These are phyloP conservation scores for Drosophila littoralis DNA, from an alignment of 1,140 invertebrate genomes.

Conservation along the genomic window DNA sequence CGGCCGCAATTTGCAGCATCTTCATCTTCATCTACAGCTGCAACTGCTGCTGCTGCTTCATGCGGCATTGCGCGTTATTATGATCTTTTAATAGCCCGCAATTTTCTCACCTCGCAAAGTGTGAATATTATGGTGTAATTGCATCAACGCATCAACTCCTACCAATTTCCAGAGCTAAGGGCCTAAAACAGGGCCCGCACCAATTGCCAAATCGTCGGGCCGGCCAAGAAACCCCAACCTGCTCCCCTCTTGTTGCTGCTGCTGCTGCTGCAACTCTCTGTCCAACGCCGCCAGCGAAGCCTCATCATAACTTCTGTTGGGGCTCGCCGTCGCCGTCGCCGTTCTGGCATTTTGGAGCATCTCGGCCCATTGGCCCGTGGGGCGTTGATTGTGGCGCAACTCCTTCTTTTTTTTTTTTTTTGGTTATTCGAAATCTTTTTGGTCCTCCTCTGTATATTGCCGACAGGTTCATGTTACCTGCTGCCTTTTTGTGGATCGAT, in stretches of 20 bases:
- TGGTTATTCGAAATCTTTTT: conserved; percentile 11
- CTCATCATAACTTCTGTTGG: conserved; percentile 81
- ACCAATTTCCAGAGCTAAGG: conserved; percentile 80
- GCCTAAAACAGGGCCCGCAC: conserved; percentile 67
- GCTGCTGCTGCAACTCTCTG: background rate
- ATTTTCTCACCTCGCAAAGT: conserved; percentile 85
- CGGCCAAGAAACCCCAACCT: conserved; percentile 2
- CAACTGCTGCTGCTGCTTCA: conserved; percentile 11
- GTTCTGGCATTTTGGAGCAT: conserved; percentile 29
- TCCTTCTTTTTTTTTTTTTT: conserved; percentile 67
- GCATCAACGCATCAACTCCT: conserved; percentile 85
- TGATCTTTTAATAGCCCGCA: conserved; percentile 84
- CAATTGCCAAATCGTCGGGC: conserved; percentile 73
- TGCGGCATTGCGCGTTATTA: no score
- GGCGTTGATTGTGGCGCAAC: conserved; percentile 80
- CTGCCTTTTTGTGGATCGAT: background rate
- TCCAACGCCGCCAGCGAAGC: conserved; percentile 35
- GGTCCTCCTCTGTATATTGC: conserved; percentile 53
- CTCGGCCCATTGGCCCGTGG: conserved; percentile 53
- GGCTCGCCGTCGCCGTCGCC: conserved; percentile 44
- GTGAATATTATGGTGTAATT: conserved; percentile 85
- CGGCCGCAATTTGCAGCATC: conserved; percentile 74
- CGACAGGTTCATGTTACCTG: conserved; percentile 78
- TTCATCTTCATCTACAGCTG: conserved; percentile 53
- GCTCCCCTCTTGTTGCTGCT: conserved; percentile 23